Base-by-base conservation (phyloP, 1,140 invertebrate genomes). In the Rhynchophorus ferrugineus region DNA sequence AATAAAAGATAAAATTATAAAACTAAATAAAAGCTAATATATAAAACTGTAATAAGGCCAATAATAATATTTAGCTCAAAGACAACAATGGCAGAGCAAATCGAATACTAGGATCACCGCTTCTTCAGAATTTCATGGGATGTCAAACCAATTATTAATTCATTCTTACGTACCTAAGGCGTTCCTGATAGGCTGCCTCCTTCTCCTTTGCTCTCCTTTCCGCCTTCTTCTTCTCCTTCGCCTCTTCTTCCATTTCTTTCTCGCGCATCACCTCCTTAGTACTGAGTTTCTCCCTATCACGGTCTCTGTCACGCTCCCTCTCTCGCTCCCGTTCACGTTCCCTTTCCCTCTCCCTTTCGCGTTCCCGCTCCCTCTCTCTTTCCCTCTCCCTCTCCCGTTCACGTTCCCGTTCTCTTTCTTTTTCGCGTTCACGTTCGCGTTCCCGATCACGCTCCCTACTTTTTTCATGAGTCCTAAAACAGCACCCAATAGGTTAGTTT, bases 141-240 rank as follows among this genome's bases (percentile, higher is more conserved):
- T n/a, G n/a, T n/a, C n/a, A n/a, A n/a, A n/a, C n/a, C n/a, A n/a
- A n/a, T n/a, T n/a, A n/a, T n/a, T n/a, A n/a, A n/a, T n/a, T n/a
- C n/a, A n/a, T n/a, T n/a, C n/a, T n/a, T n/a, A n/a, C n/a, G 37
- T 43, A 54, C 61, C 62, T 65, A 8, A 76, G 73, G 62, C 82
- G 73, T 71, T 92, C 89, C 71, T 96, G 91, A 73, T 97, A 97
- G 11, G 89, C 87, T 9, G 85, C 84, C 73, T 97, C 93, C 70
- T 95, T 95, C 68, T 97, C 93, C 16, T 91, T 70, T 0, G 92
- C 84, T 72, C 90, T 84, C 69, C 93, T 84, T 64, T 97, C 93
- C 14, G 85, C 74, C 63, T 93, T 87, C 64, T 92, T 90, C 64
- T 87, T 83, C 64, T 97, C 92, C 48, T 91, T 84, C 2, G 81